These are phyloP conservation scores for Syngnathus acus DNA, from an alignment of 2,797 vertebrate species.

Conservation along the genomic window DNA sequence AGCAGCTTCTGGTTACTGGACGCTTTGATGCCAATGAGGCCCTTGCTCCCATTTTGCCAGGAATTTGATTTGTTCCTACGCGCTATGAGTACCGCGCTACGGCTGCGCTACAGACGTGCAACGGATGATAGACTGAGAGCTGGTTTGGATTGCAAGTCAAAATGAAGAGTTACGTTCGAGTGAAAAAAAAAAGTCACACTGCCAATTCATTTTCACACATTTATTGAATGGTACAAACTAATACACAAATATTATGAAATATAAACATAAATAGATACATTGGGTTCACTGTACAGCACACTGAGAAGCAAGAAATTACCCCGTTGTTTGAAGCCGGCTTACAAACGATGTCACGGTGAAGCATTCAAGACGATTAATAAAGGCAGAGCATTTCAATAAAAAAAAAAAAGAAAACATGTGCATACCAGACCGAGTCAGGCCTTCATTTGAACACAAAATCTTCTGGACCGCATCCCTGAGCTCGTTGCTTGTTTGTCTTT, in stretches of 20 bases:
- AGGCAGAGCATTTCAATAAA: conserved; percentile 49
- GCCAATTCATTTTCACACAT: conserved; percentile 11
- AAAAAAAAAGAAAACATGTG: conserved; percentile 57
- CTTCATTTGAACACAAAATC: conserved; percentile 73
- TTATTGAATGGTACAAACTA: conserved; percentile 16
- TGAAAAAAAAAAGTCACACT: neutral
- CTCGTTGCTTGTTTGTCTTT: conserved; percentile 87
- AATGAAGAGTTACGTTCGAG: neutral
- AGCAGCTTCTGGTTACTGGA: conserved; percentile 82
- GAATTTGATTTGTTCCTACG: conserved; percentile 71
- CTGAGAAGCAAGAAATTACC: conserved; percentile 38
- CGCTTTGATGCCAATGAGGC: conserved; percentile 76
- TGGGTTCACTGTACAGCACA: conserved; percentile 56
- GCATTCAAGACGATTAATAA: conserved; percentile 69
- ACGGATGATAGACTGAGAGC: neutral
- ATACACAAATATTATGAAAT: neutral
- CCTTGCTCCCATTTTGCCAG: conserved; percentile 76
- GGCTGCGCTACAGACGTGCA: neutral
- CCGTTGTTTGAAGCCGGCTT: conserved; percentile 44
- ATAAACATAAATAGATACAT: neutral
- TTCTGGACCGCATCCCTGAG: conserved; percentile 66
- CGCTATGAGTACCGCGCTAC: conserved; percentile 30
- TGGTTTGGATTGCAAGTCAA: neutral
- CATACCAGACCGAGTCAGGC: conserved; percentile 68
- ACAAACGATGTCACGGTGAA: conserved; percentile 59